Conservation (phyloP, 1,140 invertebrate genomes). For the Copidosoma floridanum region DNA sequence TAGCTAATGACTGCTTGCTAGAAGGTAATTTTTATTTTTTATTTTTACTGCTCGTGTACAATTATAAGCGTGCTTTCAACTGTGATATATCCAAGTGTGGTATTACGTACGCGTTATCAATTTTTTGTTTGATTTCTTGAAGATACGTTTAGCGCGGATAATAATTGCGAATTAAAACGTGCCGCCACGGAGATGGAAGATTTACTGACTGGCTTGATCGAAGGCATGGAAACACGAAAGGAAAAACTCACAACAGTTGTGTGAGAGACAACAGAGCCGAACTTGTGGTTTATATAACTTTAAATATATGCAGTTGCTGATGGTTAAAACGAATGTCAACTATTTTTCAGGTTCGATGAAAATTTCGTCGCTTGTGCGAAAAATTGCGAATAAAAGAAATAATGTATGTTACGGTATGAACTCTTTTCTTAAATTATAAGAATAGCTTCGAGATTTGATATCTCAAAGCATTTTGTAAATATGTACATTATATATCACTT, state of each 20-base stretch:
- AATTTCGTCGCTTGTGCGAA: conserved; percentile 4
- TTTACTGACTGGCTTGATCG: conserved; percentile 48
- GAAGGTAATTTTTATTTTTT: conserved; percentile 43
- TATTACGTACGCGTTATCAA: not conserved
- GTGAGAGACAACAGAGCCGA: conserved; percentile 23
- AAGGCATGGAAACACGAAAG: conserved; percentile 53
- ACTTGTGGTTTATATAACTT: conserved; percentile 2
- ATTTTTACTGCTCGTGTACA: too few species aligned
- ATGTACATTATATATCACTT: conserved; percentile 11
- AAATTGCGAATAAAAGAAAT: conserved; percentile 15
- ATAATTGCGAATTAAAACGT: conserved; percentile 50
- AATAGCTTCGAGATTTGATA: conserved; percentile 4
- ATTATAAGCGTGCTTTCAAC: conserved; percentile 9
- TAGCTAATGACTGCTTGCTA: conserved; percentile 52
- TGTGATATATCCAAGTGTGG: not conserved
- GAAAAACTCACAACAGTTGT: conserved; percentile 50
- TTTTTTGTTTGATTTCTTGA: conserved; percentile 6
- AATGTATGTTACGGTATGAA: conserved; percentile 15
- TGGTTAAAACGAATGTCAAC: conserved; percentile 24
- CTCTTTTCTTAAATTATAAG: conserved; percentile 8
- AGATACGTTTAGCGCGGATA: conserved; percentile 47
- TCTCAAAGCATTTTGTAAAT: conserved; percentile 14
- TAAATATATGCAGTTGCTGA: not conserved
- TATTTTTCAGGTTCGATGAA: too few species aligned
- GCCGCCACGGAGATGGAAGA: conserved; percentile 52